Base-by-base conservation (phyloP, 2,888 invertebrate species). In the Troglohyphantes excavatus region DNA sequence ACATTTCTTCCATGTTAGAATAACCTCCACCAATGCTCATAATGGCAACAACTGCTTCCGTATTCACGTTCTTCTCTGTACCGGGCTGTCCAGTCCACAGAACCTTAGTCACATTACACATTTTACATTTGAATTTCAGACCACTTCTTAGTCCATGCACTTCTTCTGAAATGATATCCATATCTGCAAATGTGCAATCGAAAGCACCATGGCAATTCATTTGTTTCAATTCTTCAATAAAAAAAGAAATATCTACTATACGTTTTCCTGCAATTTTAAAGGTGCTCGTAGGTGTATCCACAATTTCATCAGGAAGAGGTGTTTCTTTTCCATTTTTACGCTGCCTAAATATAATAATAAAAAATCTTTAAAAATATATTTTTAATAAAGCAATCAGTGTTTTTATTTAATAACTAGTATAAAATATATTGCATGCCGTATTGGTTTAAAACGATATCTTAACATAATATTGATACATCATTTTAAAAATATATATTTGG, bases 1-100 rank as follows among this genome's bases (percentile, higher is more conserved):
- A 65, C 19, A 78, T 21, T 23, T 78, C 78, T 21, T 39, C 19
- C 65, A 78, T 13, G 29, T 78, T 78, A 0, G 78, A 39, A 65
- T 17, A 78, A 0, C 33, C 78, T 3, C 39, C 21, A 33, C 78
- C 78, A 23, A 59, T 78, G n/a, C 26, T 43, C 13, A 65, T 78
- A 1, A 65, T 65, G n/a, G 29, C 63, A 19, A 65, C 6, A 13
- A 65, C 78, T 21, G 63, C 65, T 7, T 9, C 63, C 0, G 33
- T 65, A 17, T 63, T 78, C 1, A 78, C 26, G 17, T 33, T 19
- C 1, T 21, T 5, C 3, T 59, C n/a, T 23, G 6, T 13, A 5
- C 19, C 33, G 1, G n/a, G n/a, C 7, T 7, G 9, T 59, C 21
- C 53, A 11, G 72, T 59, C 82, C 72, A 82, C 3, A 82, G 11